Percentiles rank a stretch among this genome's conserved stretches.
phyloP scores from a whole-genome alignment of 2,888 invertebrate genomes.

The Pristionchus fissidentatus region DNA sequence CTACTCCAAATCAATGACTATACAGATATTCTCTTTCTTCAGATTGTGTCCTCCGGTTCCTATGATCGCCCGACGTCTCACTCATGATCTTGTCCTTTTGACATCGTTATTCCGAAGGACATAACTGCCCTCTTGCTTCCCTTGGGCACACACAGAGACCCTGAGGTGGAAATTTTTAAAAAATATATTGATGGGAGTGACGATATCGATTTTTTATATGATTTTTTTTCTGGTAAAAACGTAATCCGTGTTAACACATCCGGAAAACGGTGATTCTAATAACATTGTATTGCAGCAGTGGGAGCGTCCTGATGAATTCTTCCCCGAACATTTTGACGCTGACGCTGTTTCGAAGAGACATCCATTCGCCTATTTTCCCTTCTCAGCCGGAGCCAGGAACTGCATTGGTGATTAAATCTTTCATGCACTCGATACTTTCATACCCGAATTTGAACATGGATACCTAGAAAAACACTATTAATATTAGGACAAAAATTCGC shows the following conservation, averaged over 20 bases:
- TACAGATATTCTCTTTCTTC: no score
- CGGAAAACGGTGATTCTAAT: no score
- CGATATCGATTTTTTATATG: no score
- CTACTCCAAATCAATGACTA: no score
- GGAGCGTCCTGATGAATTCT: slow-evolving; percentile 6
- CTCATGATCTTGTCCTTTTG: slow-evolving; percentile 73
- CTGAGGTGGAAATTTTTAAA: background rate
- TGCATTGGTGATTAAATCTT: slow-evolving; percentile 60
- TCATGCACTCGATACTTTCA: background rate
- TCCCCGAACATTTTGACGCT: slow-evolving; percentile 36
- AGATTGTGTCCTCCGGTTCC: slow-evolving; percentile 68
- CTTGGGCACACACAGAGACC: slow-evolving; percentile 37
- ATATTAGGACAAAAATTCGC: slow-evolving; percentile 41
- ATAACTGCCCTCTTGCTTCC: background rate
- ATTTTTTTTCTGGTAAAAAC: no score
- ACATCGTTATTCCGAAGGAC: slow-evolving; percentile 29
- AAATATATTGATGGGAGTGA: background rate
- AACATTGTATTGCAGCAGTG: background rate
- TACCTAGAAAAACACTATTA: background rate
- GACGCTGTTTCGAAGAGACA: slow-evolving; percentile 54
- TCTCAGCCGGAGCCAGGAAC: slow-evolving; percentile 64
- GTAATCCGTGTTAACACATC: no score
- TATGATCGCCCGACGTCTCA: slow-evolving; percentile 60
- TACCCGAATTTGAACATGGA: no score
- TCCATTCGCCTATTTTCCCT: slow-evolving; percentile 66